Base-by-base conservation (phyloP, 92 coral and sea anemone species). In the Chrysogorgia sp. region DNA sequence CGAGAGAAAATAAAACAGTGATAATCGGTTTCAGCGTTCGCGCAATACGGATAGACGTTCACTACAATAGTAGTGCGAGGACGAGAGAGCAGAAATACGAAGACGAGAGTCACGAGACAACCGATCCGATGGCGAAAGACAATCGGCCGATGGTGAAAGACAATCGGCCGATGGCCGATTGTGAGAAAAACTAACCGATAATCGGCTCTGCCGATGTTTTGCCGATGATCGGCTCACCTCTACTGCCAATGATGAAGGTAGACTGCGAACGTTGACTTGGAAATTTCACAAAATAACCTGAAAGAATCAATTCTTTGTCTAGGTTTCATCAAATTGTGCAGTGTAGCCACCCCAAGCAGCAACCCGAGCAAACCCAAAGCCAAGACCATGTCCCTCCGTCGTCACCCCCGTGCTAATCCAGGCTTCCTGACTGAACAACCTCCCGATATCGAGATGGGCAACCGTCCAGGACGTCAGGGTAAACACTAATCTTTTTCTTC, bases 331-430 rank as follows among this genome's bases (percentile, higher is more conserved):
- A 91, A 91, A 60, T 22, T 89, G 0, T 94, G 98, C 67, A 94
- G 98, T 68, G 98, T 94, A 43, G 94, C 90, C 76, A 94, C 98
- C 15, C 98, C 98, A 20, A 94, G 98, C 70, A 94, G 98, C 66
- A 94, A 94, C 62, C 98, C 98, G 7, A 94, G 92, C 88, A 86
- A 87, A 58, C 90, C 90, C 40, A 93, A 91, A 10, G 96, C 94
- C 7, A 88, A 96, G 35, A 90, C 86, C 71, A 90, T 94, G 78
- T 91, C 98, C 7, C 84, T 94, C 12, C 97, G 98, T 13, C 96
- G 98, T 52, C 84, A 66, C n/a, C 82, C 59, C 4, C 87, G 58
- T 30, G 14, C 40, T 31, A 75, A 71, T 24, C 77, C 40, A 23
- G 83, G 64, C 9, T 76, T 8, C 29, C 26, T 40, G 21, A 80